Conservation (phyloP, 2,888 invertebrate species). For the Andricus curvator region DNA sequence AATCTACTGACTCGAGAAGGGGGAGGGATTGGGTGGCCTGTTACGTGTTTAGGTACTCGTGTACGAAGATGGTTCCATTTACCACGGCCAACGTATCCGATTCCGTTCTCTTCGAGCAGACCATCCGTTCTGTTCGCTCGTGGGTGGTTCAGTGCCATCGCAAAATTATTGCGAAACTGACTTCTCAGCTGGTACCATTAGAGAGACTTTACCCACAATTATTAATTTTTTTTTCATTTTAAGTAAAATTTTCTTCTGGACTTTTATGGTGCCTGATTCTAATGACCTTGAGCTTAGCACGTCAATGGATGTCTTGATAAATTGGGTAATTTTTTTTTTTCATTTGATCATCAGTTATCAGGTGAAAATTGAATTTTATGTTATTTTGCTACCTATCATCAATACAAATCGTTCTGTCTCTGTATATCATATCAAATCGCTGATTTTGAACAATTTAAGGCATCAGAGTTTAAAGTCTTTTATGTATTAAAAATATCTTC, state of each 20-base stretch:
- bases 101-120: conserved; percentile 26
- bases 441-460: no score
- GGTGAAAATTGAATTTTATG: not conserved
- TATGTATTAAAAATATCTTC: not conserved
- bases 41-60: conserved; percentile 18
- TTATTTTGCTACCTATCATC: not conserved
- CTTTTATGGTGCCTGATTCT: not conserved
- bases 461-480: not conserved
- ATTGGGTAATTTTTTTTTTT: not conserved
- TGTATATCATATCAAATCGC: no score
- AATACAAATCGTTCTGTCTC: no score
- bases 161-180: conserved; percentile 8
- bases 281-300: not conserved
- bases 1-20: not conserved
- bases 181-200: not conserved
- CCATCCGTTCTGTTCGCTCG: conserved; percentile 5
- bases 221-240: not conserved
- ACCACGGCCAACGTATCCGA: conserved; percentile 24
- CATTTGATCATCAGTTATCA: not conserved
- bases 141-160: conserved; percentile 28
- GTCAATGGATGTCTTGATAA: not conserved
- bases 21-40: conserved; percentile 35
- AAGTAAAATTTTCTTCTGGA: not conserved
- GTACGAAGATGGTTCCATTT: conserved; percentile 34
- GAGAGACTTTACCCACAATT: not conserved